A percentile compares a stretch with the other conserved stretches of the same genome.
Conservation (phyloP, 2,113 vertebrate species). For the Ciconia maguari region DNA sequence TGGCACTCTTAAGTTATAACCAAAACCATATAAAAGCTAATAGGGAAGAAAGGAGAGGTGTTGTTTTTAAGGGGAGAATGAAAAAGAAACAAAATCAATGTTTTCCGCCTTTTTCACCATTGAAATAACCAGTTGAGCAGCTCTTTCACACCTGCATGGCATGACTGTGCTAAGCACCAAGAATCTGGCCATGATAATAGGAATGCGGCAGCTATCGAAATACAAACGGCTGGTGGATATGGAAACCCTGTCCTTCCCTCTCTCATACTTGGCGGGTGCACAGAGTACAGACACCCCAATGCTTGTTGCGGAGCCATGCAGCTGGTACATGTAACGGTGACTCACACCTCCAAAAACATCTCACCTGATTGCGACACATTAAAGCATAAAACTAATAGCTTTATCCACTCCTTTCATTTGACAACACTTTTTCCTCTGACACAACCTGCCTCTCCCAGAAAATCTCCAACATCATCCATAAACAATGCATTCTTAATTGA, state of each 20-base stretch:
- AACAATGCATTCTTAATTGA: neutral
- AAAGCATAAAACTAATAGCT: neutral
- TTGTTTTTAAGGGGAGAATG: neutral
- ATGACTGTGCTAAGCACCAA: too few species aligned
- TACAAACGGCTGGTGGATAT: neutral
- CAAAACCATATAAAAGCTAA: neutral
- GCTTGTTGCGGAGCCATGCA: neutral
- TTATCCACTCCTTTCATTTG: neutral
- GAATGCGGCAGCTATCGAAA: rapidly evolving
- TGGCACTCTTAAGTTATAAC: neutral
- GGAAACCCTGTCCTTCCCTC: neutral
- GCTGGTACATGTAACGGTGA: rapidly evolving
- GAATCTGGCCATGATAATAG: neutral
- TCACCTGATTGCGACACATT: neutral
- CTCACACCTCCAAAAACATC: neutral
- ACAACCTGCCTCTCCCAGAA: neutral
- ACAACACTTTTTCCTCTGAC: neutral
- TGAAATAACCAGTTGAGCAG: neutral
- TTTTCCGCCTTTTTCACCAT: neutral
- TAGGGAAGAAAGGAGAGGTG: rapidly evolving
- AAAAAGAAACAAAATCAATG: neutral
- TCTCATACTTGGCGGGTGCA: rapidly evolving
- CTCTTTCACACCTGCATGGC: neutral
- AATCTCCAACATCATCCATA: neutral
- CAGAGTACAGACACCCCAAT: rapidly evolving